A percentile compares a stretch with the other conserved stretches of the same genome.
phyloP scores from a whole-genome alignment of 2,888 invertebrate species.

The Phaedon cochleariae region DNA sequence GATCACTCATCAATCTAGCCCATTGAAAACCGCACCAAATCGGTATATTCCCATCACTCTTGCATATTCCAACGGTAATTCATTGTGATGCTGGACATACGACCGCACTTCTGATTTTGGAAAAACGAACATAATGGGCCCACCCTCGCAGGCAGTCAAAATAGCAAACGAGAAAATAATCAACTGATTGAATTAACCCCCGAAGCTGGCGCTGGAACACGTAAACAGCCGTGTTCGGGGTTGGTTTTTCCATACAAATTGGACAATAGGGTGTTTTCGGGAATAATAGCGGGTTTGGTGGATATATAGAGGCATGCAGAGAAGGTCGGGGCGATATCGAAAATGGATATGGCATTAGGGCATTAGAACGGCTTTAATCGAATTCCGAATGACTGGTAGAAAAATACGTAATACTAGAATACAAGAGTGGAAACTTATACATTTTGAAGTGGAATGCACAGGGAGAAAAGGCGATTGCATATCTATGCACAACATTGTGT shows the following conservation, averaged over 20 bases:
- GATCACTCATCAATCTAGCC: not conserved
- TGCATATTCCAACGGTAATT: slow-evolving; percentile 37
- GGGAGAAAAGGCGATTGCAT: no score
- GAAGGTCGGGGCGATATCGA: not conserved
- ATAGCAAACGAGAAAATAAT: slow-evolving; percentile 57
- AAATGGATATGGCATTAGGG: slow-evolving; percentile 15
- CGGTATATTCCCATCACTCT: slow-evolving; percentile 9
- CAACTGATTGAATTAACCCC: slow-evolving; percentile 54
- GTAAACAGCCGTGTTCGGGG: slow-evolving; percentile 34
- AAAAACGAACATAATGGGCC: slow-evolving; percentile 22
- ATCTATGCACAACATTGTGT: no score
- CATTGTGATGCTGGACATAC: slow-evolving; percentile 34
- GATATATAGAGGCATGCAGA: not conserved
- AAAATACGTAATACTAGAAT: no score
- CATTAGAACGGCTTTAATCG: no score
- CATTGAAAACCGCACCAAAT: not conserved
- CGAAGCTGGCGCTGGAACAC: slow-evolving; percentile 24
- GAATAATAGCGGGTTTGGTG: slow-evolving; percentile 24
- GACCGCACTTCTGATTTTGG: slow-evolving; percentile 19
- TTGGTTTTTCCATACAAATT: slow-evolving; percentile 32
- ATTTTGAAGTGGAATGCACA: no score
- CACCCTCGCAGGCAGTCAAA: slow-evolving; percentile 54
- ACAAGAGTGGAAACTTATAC: no score
- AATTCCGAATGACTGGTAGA: no score
- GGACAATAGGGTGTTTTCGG: slow-evolving; percentile 31